Conservation (phyloP, 1,140 invertebrate species). For the Calliphora vicina region DNA sequence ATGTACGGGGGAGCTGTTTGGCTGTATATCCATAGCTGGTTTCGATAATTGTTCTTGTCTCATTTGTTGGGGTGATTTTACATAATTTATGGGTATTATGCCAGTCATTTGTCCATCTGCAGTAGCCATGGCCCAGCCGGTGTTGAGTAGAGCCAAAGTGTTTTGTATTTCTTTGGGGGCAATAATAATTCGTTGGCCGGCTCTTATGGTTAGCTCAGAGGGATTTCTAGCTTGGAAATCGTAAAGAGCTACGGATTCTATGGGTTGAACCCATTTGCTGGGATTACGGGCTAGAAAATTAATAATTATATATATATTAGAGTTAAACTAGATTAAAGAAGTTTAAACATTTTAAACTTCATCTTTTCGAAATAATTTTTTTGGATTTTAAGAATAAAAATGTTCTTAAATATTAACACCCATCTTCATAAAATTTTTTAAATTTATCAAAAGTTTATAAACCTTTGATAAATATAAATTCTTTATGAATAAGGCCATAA, state of each 20-base stretch:
- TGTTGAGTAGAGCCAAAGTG: slow-evolving; percentile 68
- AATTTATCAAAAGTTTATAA: too few species aligned
- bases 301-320: background rate
- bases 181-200: slow-evolving; percentile 80
- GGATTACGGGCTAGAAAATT: slow-evolving; percentile 67
- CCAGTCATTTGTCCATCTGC: slow-evolving; percentile 75
- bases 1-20: background rate
- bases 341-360: background rate
- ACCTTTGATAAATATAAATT: too few species aligned
- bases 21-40: slow-evolving; percentile 24
- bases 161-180: slow-evolving; percentile 86
- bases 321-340: background rate
- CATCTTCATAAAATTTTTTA: too few species aligned
- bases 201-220: slow-evolving; percentile 80
- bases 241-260: slow-evolving; percentile 77
- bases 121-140: slow-evolving; percentile 80
- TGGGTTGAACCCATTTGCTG: slow-evolving; percentile 74
- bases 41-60: slow-evolving; percentile 43
- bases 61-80: slow-evolving; percentile 66
- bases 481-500: too few species aligned
- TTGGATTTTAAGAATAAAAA: too few species aligned
- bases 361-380: too few species aligned
- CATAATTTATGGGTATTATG: slow-evolving; percentile 83
- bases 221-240: slow-evolving; percentile 77
- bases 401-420: too few species aligned